Percentiles rank a stretch among this genome's conserved stretches.
phyloP scores from a whole-genome alignment of 2,113 vertebrate species.

The Acrocephalus arundinaceus region DNA sequence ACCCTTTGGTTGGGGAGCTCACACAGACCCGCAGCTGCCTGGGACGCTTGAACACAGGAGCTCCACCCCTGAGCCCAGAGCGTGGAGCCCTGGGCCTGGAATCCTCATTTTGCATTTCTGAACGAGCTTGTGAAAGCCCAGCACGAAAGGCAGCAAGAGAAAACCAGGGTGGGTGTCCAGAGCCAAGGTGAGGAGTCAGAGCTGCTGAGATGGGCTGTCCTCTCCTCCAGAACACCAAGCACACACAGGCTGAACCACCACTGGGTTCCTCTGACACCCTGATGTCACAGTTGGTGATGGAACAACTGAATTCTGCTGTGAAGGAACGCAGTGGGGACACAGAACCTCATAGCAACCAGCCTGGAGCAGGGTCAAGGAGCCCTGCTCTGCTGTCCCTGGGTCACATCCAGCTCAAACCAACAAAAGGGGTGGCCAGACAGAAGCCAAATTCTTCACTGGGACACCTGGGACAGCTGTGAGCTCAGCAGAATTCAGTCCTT shows the following conservation, averaged over 20 bases:
- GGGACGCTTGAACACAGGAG: not conserved
- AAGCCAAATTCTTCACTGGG: not conserved
- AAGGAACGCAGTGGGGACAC: not conserved
- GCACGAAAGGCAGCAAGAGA: not conserved
- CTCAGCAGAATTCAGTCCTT: not conserved
- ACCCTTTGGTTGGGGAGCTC: rapidly evolving
- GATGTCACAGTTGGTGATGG: not conserved
- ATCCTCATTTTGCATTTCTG: not conserved
- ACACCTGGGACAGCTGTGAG: not conserved
- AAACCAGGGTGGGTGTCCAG: not conserved
- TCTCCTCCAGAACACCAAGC: not conserved
- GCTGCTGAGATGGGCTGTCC: not conserved
- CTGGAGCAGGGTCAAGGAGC: not conserved
- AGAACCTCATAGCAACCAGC: not conserved
- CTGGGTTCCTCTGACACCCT: not conserved
- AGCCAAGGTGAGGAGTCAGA: not conserved
- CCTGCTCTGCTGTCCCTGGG: not conserved
- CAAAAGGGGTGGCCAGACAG: not conserved
- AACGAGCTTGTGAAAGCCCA: not conserved
- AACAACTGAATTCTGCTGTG: not conserved
- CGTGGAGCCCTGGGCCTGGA: rapidly evolving
- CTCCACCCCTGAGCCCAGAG: not conserved
- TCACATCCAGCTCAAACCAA: not conserved
- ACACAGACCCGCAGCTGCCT: not conserved
- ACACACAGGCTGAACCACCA: not conserved